A percentile compares a stretch with the other conserved stretches of the same genome.
These are phyloP conservation scores for Suillia variegata DNA, from an alignment of 2,888 invertebrate genomes.

Conservation along the genomic window DNA sequence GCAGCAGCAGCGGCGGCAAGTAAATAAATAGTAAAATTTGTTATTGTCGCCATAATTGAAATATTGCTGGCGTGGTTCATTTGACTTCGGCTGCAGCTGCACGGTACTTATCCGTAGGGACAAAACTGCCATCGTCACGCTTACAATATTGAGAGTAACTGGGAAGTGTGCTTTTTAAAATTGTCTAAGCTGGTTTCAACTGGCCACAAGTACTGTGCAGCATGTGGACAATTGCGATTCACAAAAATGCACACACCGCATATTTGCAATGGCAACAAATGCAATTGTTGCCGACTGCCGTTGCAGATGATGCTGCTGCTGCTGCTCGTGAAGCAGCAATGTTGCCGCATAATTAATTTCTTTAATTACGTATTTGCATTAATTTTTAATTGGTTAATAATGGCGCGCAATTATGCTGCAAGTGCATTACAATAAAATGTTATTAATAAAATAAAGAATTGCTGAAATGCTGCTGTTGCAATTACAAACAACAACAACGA, in stretches of 20 bases:
- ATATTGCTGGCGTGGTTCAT: not conserved
- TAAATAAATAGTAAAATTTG: not conserved
- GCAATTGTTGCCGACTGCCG: not conserved
- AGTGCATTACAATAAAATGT: constrained; percentile 2
- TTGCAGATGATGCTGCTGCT: not conserved
- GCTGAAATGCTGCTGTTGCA: no score
- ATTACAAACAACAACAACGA: no score
- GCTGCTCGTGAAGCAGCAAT: not conserved
- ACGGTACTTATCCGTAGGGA: no score
- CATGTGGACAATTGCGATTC: no score
- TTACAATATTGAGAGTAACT: no score
- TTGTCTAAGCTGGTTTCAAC: no score
- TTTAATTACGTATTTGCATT: constrained; percentile 49
- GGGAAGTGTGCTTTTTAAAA: no score
- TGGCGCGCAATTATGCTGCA: constrained; percentile 14
- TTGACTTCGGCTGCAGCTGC: not conserved
- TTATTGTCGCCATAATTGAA: constrained; percentile 4
- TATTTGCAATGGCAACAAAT: no score
- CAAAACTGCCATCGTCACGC: not conserved
- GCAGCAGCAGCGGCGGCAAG: no score
- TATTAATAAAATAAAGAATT: not conserved
- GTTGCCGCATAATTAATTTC: constrained; percentile 41
- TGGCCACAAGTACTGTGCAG: no score
- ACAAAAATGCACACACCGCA: no score
- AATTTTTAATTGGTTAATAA: constrained; percentile 46